Conservation (phyloP, 1,140 invertebrate genomes). For the Venustaconcha ellipsiformis region DNA sequence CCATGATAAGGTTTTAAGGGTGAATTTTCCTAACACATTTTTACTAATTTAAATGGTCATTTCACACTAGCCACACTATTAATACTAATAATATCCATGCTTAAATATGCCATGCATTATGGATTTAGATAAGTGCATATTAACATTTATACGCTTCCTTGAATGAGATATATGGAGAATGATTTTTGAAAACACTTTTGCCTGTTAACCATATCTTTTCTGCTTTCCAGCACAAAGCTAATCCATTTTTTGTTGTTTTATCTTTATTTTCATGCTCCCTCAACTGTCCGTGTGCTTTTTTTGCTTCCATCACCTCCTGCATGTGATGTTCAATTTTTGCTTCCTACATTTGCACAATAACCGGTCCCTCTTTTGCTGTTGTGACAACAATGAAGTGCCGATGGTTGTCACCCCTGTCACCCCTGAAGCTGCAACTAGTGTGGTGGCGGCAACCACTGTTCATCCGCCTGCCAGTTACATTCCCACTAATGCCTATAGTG, state of each 20-base stretch:
- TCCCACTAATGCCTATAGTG: conserved; percentile 88
- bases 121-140: too few relatives aligned
- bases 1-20: too few relatives aligned
- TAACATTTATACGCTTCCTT: too few relatives aligned
- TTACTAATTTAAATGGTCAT: too few relatives aligned
- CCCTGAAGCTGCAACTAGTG: conserved; percentile 44
- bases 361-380: conserved; percentile 73
- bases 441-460: conserved; percentile 42
- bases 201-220: neutral
- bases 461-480: conserved; percentile 72
- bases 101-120: too few relatives aligned
- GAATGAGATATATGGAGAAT: too few relatives aligned
- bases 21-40: too few relatives aligned
- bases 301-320: conserved; percentile 45
- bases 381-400: conserved; percentile 56
- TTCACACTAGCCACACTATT: too few relatives aligned
- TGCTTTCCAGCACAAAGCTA: conserved; percentile 26
- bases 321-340: conserved; percentile 36
- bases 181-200: too few relatives aligned
- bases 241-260: conserved; percentile 25
- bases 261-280: conserved; percentile 45
- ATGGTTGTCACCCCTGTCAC: conserved; percentile 48
- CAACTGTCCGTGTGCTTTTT: conserved; percentile 51
- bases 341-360: conserved; percentile 75
- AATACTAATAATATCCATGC: too few relatives aligned